Conservation (phyloP, 2,797 vertebrate genomes). For the Mallotus villosus region DNA sequence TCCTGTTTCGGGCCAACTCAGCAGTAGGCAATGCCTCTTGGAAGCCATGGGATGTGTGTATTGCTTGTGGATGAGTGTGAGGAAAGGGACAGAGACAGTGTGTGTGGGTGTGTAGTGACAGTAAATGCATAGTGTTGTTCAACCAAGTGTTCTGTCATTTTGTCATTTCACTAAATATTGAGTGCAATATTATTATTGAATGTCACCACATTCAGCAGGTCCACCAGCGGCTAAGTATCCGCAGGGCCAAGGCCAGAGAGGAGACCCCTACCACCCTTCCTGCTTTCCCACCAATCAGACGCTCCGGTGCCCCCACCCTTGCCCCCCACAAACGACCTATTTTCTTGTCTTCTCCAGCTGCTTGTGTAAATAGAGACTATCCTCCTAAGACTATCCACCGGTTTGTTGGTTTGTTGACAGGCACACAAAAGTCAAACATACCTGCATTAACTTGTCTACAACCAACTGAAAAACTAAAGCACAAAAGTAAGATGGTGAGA, state of each 20-base stretch:
- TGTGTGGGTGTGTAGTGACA: not conserved
- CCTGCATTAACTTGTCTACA: not conserved
- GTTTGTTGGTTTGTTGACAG: not conserved
- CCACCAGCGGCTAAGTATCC: constrained; percentile 34
- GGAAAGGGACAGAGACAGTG: not conserved
- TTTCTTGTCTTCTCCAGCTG: constrained; percentile 37
- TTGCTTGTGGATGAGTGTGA: not conserved
- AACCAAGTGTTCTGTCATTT: too few relatives aligned
- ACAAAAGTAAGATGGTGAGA: constrained; percentile 1
- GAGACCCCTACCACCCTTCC: constrained; percentile 28
- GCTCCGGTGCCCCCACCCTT: constrained; percentile 32
- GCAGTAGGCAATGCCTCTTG: too few relatives aligned
- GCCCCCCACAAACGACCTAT: constrained; percentile 31
- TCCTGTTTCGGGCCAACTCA: not conserved
- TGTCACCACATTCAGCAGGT: constrained; percentile 40
- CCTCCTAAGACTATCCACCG: constrained; percentile 40
- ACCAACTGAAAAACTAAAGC: not conserved
- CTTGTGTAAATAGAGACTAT: constrained; percentile 59
- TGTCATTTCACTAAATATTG: too few relatives aligned
- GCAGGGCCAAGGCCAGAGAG: constrained; percentile 9
- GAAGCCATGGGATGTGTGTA: not conserved
- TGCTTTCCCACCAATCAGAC: constrained; percentile 53
- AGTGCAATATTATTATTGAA: too few relatives aligned
- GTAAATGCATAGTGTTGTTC: too few relatives aligned
- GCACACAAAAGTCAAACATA: not conserved